Percentiles rank a stretch among this genome's conserved stretches.
Conservation (phyloP, 2,888 invertebrate species). For the Erannis defoliaria region DNA sequence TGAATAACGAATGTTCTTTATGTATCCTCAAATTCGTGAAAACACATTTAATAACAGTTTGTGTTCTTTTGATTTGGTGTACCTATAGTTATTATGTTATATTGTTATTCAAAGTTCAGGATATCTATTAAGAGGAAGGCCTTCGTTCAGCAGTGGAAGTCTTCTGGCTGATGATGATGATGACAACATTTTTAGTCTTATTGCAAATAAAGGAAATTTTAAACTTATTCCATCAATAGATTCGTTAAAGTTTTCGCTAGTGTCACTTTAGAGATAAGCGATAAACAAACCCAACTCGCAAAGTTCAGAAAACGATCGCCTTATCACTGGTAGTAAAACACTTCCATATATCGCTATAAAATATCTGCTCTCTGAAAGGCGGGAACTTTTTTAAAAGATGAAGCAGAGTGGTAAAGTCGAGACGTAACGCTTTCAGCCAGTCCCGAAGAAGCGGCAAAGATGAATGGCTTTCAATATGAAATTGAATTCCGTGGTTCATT, state of each 20-base stretch:
- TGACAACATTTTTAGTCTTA: too few species aligned
- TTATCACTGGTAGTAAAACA: constrained; percentile 44
- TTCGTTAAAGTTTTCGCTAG: constrained; percentile 2
- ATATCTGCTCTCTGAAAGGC: constrained; percentile 55
- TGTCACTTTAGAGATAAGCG: constrained; percentile 6
- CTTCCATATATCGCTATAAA: constrained; percentile 37
- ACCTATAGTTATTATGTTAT: too few species aligned
- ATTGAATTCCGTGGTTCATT: constrained; percentile 90
- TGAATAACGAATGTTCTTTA: background rate
- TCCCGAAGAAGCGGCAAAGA: constrained; percentile 84
- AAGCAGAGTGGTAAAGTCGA: constrained; percentile 79
- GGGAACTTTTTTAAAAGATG: constrained; percentile 74
- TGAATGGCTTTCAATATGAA: constrained; percentile 89
- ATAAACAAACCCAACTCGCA: constrained; percentile 15
- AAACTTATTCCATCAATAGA: background rate
- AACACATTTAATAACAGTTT: too few species aligned
- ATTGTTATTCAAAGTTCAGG: too few species aligned
- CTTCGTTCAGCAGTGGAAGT: too few species aligned
- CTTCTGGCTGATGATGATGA: too few species aligned
- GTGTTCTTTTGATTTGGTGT: too few species aligned
- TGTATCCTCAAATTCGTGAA: too few species aligned
- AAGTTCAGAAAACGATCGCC: constrained; percentile 16
- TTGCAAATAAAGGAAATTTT: too few species aligned
- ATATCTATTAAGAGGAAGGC: too few species aligned
- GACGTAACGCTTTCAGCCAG: constrained; percentile 81